phyloP scores from a whole-genome alignment of 2,888 invertebrate genomes.

The Mesopsocus fuscifrons region DNA sequence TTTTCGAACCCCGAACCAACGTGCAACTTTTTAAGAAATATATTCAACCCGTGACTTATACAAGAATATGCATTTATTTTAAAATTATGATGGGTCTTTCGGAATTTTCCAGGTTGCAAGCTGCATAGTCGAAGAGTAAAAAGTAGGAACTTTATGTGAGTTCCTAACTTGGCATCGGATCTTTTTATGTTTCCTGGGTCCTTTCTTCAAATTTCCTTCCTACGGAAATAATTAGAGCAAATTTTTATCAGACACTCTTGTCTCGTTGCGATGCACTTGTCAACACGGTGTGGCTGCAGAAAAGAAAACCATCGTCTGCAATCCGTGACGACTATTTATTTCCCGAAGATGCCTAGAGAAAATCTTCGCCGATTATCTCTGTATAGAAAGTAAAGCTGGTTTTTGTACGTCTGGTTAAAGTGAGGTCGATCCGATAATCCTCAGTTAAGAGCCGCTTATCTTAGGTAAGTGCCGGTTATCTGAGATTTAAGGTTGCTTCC shows the following conservation, averaged over 20 bases:
- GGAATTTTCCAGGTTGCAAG: not conserved
- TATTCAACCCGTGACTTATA: not conserved
- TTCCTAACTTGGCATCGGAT: too few relatives aligned
- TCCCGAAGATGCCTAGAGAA: too few relatives aligned
- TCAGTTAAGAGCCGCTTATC: too few relatives aligned
- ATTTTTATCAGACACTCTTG: slow-evolving; percentile 1
- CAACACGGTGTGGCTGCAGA: not conserved
- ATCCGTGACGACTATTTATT: not conserved
- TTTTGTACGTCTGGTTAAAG: too few relatives aligned
- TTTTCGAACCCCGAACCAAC: not conserved
- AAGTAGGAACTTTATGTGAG: too few relatives aligned
- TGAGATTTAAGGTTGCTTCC: too few relatives aligned
- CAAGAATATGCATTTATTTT: not conserved
- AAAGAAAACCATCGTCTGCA: not conserved
- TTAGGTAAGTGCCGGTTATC: too few relatives aligned
- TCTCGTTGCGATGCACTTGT: not conserved
- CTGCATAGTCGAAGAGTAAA: too few relatives aligned
- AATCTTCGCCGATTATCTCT: too few relatives aligned
- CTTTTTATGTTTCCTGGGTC: slow-evolving; percentile 7
- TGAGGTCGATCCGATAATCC: too few relatives aligned
- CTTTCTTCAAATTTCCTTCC: slow-evolving; percentile 8
- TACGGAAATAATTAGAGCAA: not conserved
- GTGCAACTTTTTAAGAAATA: not conserved
- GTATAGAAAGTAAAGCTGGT: too few relatives aligned
- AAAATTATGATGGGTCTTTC: not conserved